Conservation (phyloP, 2,113 vertebrate species). For the Protomyctophum bolini region DNA sequence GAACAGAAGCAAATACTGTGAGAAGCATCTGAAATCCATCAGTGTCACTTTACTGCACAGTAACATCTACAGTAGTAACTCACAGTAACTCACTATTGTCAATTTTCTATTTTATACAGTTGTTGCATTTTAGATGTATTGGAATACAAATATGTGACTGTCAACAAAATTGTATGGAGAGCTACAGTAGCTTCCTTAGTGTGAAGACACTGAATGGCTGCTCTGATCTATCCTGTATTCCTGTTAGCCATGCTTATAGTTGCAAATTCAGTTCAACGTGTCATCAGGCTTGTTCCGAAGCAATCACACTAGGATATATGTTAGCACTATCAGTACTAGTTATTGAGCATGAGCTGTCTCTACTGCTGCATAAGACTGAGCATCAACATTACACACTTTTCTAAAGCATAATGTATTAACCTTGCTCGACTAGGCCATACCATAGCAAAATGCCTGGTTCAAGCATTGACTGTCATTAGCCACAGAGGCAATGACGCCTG, state of each 20-base stretch:
- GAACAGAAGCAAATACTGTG: constrained; percentile 29
- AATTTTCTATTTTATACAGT: constrained; percentile 15
- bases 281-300: constrained; percentile 30
- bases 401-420: too few relatives aligned
- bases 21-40: constrained; percentile 49
- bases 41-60: constrained; percentile 7
- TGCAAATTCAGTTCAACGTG: neutral
- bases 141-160: constrained; percentile 1
- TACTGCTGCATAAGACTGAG: too few relatives aligned
- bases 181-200: constrained; percentile 3
- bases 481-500: too few relatives aligned
- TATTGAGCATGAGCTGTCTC: too few relatives aligned
- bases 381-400: too few relatives aligned
- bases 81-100: neutral
- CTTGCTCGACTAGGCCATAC: too few relatives aligned
- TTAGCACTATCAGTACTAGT: too few relatives aligned
- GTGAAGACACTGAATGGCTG: constrained; percentile 24
- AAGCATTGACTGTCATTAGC: too few relatives aligned
- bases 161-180: neutral
- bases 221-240: constrained; percentile 12
- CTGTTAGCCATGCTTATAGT: constrained; percentile 21
- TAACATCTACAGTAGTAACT: constrained; percentile 9
- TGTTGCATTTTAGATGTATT: neutral
- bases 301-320: neutral
- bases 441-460: too few relatives aligned